Percentiles rank a stretch among this genome's conserved stretches.
Conservation (phyloP, 2,113 vertebrate genomes). For the Paraplagusia blochii region DNA sequence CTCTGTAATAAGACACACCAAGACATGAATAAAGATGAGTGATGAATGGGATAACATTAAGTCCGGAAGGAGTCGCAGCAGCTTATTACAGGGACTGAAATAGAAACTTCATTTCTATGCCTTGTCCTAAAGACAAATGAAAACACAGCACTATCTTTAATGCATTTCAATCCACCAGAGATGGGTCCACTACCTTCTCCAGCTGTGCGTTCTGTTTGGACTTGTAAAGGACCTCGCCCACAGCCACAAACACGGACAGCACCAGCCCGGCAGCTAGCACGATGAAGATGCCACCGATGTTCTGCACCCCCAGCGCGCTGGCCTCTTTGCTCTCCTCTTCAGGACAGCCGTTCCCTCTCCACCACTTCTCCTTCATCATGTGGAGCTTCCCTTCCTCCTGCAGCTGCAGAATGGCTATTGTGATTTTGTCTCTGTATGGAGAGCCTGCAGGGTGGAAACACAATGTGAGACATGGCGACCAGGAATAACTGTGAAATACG, state of each 20-base stretch:
- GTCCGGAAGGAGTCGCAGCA: too few species aligned
- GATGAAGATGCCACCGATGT: slow-evolving; percentile 98
- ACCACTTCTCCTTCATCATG: slow-evolving; percentile 99
- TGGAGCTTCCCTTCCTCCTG: slow-evolving; percentile 98
- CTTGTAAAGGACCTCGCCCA: slow-evolving; percentile 97
- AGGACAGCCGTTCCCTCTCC: slow-evolving; percentile 95
- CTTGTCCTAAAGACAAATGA: neutral
- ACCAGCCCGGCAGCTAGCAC: slow-evolving; percentile 94
- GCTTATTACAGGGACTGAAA: too few species aligned
- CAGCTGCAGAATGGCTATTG: slow-evolving; percentile 96
- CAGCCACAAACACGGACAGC: slow-evolving; percentile 96
- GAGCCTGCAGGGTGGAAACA: slow-evolving; percentile 78
- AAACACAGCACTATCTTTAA: neutral
- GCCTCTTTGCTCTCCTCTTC: slow-evolving; percentile 98
- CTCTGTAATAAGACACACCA: too few species aligned
- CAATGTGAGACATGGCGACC: neutral
- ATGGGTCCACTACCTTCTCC: slow-evolving; percentile 87
- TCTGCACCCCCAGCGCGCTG: slow-evolving; percentile 95
- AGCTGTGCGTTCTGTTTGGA: slow-evolving; percentile 96
- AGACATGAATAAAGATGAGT: neutral
- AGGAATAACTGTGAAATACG: neutral
- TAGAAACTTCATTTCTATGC: too few species aligned
- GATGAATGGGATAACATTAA: too few species aligned
- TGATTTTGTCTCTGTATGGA: slow-evolving; percentile 96
- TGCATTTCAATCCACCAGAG: neutral